A percentile compares a stretch with the other conserved stretches of the same genome.
phyloP scores from a whole-genome alignment of 1,140 invertebrate genomes.

The Platyscapa corneri region DNA sequence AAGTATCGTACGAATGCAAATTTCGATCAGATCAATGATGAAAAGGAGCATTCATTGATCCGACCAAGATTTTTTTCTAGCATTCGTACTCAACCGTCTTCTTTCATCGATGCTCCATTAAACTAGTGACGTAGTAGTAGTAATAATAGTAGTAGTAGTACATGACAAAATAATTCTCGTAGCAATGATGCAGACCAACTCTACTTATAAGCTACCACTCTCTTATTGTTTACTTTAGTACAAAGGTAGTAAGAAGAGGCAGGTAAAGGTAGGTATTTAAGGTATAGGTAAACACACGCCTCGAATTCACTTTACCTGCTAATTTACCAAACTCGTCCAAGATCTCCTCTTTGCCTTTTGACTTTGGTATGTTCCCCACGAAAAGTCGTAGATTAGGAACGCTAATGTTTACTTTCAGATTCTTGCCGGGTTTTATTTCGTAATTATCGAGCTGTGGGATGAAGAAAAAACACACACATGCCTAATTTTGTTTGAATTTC shows the following conservation, averaged over 20 bases:
- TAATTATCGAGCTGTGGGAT: slow-evolving; percentile 98
- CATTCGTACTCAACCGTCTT: slow-evolving; percentile 38
- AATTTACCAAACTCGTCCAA: slow-evolving; percentile 99
- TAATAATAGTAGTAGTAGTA: too few species aligned
- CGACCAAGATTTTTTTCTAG: slow-evolving; percentile 19
- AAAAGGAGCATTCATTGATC: slow-evolving; percentile 42
- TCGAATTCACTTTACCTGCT: slow-evolving; percentile 95
- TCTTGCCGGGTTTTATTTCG: slow-evolving; percentile 99
- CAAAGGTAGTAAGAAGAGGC: slow-evolving; percentile 54
- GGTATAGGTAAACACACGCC: slow-evolving; percentile 75
- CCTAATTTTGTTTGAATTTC: slow-evolving; percentile 77
- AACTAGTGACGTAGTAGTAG: slow-evolving; percentile 49
- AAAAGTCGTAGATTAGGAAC: slow-evolving; percentile 99
- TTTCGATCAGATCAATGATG: slow-evolving; percentile 29
- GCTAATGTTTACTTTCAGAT: slow-evolving; percentile 99
- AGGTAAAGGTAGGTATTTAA: slow-evolving; percentile 58
- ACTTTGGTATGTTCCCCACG: slow-evolving; percentile 99
- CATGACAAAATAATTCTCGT: slow-evolving; percentile 49
- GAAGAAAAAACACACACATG: slow-evolving; percentile 80
- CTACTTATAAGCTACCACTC: slow-evolving; percentile 74
- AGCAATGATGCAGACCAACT: slow-evolving; percentile 54
- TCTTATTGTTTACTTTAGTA: slow-evolving; percentile 56
- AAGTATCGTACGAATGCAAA: slow-evolving; percentile 21
- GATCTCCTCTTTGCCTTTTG: slow-evolving; percentile 99
- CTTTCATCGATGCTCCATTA: slow-evolving; percentile 64